These are phyloP conservation scores for Macrocentrus cingulum DNA, from an alignment of 1,140 invertebrate genomes.

Conservation along the genomic window DNA sequence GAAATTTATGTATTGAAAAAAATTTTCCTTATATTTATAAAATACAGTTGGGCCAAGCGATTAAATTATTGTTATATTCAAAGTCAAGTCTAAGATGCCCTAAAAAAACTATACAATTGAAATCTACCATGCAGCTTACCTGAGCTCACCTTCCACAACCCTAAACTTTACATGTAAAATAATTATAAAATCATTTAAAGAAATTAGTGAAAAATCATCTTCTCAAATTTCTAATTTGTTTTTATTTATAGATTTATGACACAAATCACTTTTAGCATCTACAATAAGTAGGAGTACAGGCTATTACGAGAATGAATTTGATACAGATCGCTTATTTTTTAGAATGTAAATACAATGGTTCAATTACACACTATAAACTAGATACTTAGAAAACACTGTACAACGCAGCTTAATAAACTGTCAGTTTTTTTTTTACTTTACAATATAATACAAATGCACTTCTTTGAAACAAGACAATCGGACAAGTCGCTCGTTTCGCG, in stretches of 20 bases:
- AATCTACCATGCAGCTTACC: too few species aligned
- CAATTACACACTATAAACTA: conserved; percentile 60
- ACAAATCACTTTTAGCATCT: conserved; percentile 61
- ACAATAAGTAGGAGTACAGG: conserved; percentile 58
- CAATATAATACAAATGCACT: conserved; percentile 57
- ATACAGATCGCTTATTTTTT: conserved; percentile 59
- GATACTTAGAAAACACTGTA: conserved; percentile 62
- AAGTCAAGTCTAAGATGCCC: too few species aligned
- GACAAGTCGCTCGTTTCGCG: conserved; percentile 32
- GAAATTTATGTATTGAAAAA: too few species aligned
- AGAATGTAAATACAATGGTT: conserved; percentile 56
- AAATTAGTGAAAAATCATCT: conserved; percentile 41
- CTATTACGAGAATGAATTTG: conserved; percentile 60
- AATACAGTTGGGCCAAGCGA: too few species aligned
- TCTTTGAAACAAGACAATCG: conserved; percentile 44
- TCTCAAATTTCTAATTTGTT: conserved; percentile 56
- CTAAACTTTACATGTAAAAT: too few species aligned
- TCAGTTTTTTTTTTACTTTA: conserved; percentile 59
- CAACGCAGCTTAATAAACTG: conserved; percentile 57
- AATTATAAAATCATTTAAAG: background rate
- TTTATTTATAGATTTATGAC: conserved; percentile 61
- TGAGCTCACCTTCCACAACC: too few species aligned
- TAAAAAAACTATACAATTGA: too few species aligned
- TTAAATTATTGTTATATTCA: too few species aligned
- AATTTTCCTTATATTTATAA: too few species aligned